Evolutionary conservation across 1,140 invertebrate species (phyloP).

Genomic region (Drosophila tani): DNA sequence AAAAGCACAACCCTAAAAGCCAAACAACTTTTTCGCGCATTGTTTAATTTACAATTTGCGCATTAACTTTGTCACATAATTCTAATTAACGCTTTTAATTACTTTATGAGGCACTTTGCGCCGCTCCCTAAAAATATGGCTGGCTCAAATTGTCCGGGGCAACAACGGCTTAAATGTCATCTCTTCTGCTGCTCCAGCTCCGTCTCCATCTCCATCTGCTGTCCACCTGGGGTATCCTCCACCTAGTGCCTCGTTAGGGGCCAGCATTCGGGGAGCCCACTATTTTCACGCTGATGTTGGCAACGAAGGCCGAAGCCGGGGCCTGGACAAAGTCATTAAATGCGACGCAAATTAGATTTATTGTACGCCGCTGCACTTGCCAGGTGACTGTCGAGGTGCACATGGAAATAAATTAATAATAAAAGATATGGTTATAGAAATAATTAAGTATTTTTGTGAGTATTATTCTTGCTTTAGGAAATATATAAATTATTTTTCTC

Average conservation of each 20-base stretch:
- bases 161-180: slow-evolving; percentile 77
- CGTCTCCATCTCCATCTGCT: slow-evolving; percentile 3
- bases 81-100: slow-evolving; percentile 83
- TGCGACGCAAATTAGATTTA: slow-evolving; percentile 85
- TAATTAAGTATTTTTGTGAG: neutral
- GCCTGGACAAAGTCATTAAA: slow-evolving; percentile 84
- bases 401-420: neutral
- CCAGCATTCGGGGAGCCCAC: slow-evolving; percentile 48
- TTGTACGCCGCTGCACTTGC: slow-evolving; percentile 78
- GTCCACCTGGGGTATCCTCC: slow-evolving; percentile 29
- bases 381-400: slow-evolving; percentile 50
- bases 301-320: slow-evolving; percentile 31
- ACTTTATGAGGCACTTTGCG: slow-evolving; percentile 81
- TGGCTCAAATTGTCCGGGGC: slow-evolving; percentile 73
- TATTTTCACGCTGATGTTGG: slow-evolving; percentile 63
- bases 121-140: slow-evolving; percentile 78
- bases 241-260: slow-evolving; percentile 73
- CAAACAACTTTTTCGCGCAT: slow-evolving; percentile 51
- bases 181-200: slow-evolving; percentile 18
- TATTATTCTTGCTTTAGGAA: neutral
- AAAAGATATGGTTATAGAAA: neutral
- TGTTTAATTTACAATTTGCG: slow-evolving; percentile 83
- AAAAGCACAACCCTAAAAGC: slow-evolving; percentile 21
- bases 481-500: no score
- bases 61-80: slow-evolving; percentile 83